A percentile compares a stretch with the other conserved stretches of the same genome.
Evolutionary conservation across 2,113 vertebrate species (phyloP).

Genomic region (Haemorhous mexicanus): DNA sequence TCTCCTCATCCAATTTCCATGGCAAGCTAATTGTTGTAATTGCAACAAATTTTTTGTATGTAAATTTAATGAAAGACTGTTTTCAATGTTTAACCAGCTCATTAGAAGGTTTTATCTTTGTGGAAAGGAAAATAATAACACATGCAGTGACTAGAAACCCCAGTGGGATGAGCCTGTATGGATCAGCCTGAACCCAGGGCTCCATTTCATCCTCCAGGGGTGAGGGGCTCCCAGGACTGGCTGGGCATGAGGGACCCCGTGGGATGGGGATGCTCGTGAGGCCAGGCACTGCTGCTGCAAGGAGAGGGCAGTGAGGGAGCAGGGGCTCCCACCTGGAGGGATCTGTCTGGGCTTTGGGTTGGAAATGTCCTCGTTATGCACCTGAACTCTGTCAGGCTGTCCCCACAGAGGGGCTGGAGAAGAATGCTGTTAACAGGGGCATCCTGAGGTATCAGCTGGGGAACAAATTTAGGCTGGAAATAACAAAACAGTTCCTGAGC

Average conservation of each 20-base stretch:
- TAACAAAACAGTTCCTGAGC: background rate
- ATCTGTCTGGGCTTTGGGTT: background rate
- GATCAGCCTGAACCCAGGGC: background rate
- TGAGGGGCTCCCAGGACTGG: too few species aligned
- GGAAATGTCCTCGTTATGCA: too few species aligned
- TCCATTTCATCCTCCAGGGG: too few species aligned
- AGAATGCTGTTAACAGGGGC: background rate
- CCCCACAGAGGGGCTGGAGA: too few species aligned
- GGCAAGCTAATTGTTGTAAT: slow-evolving; percentile 19
- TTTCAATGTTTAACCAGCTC: slow-evolving; percentile 55
- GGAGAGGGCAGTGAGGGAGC: background rate
- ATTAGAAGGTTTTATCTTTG: slow-evolving; percentile 28
- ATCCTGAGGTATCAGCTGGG: too few species aligned
- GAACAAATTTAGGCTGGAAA: background rate
- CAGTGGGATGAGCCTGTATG: background rate
- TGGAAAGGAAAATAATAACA: background rate
- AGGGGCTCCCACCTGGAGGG: fast-evolving
- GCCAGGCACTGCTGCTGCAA: background rate
- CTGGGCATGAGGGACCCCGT: fast-evolving
- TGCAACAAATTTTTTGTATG: slow-evolving; percentile 17
- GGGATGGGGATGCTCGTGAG: background rate
- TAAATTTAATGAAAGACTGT: slow-evolving; percentile 57
- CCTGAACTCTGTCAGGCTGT: background rate
- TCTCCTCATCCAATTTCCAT: background rate
- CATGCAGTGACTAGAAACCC: background rate